Percentiles rank a stretch among this genome's conserved stretches.
These are phyloP conservation scores for Suncus etruscus DNA, from an alignment of 2,113 vertebrate species.

Conservation along the genomic window DNA sequence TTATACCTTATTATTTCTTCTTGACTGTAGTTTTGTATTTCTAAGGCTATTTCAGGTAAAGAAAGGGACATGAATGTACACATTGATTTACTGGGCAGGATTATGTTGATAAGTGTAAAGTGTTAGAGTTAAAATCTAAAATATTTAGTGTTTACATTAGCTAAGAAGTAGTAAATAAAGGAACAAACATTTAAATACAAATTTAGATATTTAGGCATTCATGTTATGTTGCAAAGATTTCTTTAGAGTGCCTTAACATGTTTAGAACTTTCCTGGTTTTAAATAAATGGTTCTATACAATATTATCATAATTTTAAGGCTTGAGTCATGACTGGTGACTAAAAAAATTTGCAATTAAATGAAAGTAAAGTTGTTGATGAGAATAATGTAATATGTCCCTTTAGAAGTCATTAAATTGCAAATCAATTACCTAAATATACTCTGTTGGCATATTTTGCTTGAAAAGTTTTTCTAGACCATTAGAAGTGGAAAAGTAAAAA, in stretches of 20 bases:
- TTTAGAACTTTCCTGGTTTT: neutral
- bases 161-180: conserved; percentile 1
- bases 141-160: neutral
- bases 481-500: conserved; percentile 45
- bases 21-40: neutral
- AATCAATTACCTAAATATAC: conserved; percentile 64
- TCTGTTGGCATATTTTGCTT: conserved; percentile 54
- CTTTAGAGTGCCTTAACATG: neutral
- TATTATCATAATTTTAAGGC: conserved; percentile 53
- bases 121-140: neutral
- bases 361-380: conserved; percentile 66
- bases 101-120: neutral
- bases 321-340: conserved; percentile 47
- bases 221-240: neutral
- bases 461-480: conserved; percentile 50
- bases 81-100: neutral
- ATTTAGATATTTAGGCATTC: neutral
- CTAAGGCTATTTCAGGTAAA: neutral
- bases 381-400: conserved; percentile 44
- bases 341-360: conserved; percentile 36
- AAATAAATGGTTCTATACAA: neutral
- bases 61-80: neutral
- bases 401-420: conserved; percentile 57
- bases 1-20: neutral
- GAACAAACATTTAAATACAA: neutral